phyloP scores from a whole-genome alignment of 2,888 invertebrate genomes.

The Lasioglossum villosulum region DNA sequence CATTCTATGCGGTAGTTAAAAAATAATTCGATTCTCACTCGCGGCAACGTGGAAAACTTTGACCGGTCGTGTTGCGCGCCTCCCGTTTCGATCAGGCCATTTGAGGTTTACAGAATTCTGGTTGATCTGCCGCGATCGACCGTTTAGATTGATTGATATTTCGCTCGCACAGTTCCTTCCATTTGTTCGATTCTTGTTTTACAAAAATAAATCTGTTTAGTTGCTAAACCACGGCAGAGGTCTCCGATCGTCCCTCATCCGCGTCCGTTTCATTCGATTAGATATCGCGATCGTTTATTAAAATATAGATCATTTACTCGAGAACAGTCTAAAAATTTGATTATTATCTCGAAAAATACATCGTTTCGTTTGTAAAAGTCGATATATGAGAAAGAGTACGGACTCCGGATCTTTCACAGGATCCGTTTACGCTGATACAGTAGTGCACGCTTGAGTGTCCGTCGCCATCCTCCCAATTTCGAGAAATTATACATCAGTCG shows the following conservation, averaged over 20 bases:
- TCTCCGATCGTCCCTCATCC: slow-evolving; percentile 27
- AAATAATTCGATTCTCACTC: slow-evolving; percentile 68
- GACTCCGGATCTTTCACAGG: slow-evolving; percentile 25
- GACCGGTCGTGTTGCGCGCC: slow-evolving; percentile 35
- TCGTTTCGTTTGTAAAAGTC: slow-evolving; percentile 18
- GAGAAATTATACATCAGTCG: background rate
- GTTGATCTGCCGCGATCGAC: slow-evolving; percentile 13
- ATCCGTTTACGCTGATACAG: slow-evolving; percentile 2
- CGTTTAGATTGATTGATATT: slow-evolving; percentile 20
- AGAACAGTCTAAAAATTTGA: slow-evolving; percentile 15
- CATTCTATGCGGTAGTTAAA: slow-evolving; percentile 54
- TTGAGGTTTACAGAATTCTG: slow-evolving; percentile 1
- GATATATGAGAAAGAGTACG: slow-evolving; percentile 36
- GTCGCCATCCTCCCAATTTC: background rate
- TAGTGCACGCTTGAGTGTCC: background rate
- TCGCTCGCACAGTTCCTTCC: background rate
- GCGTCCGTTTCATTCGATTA: background rate
- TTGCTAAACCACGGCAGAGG: slow-evolving; percentile 33
- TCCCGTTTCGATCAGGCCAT: slow-evolving; percentile 48
- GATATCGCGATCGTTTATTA: slow-evolving; percentile 41
- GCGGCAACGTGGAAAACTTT: slow-evolving; percentile 46
- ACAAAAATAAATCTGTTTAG: slow-evolving; percentile 65
- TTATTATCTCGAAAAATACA: slow-evolving; percentile 50
- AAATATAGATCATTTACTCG: slow-evolving; percentile 36
- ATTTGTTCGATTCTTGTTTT: slow-evolving; percentile 27